A percentile compares a stretch with the other conserved stretches of the same genome.
phyloP scores from a whole-genome alignment of 2,113 vertebrate species.

The Dolichotis patagonum region DNA sequence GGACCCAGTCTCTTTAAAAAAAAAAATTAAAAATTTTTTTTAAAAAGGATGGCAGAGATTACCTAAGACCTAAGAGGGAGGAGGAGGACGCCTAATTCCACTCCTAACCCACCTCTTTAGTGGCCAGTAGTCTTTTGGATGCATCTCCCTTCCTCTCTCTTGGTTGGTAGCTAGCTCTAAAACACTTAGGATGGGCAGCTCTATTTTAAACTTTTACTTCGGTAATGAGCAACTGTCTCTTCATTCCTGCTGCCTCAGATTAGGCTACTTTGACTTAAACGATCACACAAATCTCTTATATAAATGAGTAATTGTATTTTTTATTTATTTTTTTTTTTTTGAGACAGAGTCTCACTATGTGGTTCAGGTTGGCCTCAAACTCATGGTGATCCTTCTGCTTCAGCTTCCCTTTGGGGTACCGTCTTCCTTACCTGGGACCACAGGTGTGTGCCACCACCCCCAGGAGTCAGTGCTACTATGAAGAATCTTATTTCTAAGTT shows the following conservation, averaged over 20 bases:
- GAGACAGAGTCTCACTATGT: not conserved
- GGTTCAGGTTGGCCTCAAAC: not conserved
- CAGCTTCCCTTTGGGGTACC: not conserved
- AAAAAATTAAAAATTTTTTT: no score
- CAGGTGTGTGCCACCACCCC: not conserved
- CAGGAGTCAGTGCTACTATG: not conserved
- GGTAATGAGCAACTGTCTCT: not conserved
- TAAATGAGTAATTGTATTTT: not conserved
- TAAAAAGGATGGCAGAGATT: not conserved
- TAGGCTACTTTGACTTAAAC: slow-evolving; percentile 39
- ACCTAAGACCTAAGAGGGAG: not conserved
- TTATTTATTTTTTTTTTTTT: not conserved
- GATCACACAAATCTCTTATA: not conserved
- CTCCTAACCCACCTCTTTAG: not conserved
- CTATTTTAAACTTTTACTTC: slow-evolving; percentile 31
- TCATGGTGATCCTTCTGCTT: not conserved
- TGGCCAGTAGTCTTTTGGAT: not conserved
- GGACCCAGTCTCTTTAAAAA: not conserved
- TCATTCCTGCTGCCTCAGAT: slow-evolving; percentile 22
- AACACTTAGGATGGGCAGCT: not conserved
- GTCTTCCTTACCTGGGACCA: not conserved
- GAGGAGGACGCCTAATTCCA: not conserved
- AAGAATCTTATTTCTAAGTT: slow-evolving; percentile 17
- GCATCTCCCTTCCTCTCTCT: not conserved
- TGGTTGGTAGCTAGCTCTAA: not conserved